phyloP scores from a whole-genome alignment of 1,140 invertebrate species.

The Gonatopus flavifemur region DNA sequence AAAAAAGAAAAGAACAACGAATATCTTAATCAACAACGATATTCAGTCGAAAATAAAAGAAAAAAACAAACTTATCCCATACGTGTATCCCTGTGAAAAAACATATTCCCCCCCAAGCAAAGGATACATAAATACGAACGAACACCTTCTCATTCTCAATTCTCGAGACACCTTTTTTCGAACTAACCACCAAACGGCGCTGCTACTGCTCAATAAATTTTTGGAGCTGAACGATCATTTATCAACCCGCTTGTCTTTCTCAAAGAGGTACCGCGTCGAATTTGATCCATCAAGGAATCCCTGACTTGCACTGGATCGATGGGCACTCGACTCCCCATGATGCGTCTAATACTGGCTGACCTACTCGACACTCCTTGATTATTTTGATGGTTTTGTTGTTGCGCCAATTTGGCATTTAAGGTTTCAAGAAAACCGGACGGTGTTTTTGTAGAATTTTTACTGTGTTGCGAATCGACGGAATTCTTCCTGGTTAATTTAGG shows the following conservation, averaged over 20 bases:
- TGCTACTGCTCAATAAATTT: slow-evolving; percentile 61
- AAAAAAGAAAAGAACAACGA: too few relatives aligned
- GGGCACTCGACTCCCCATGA: slow-evolving; percentile 57
- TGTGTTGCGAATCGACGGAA: slow-evolving; percentile 30
- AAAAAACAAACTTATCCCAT: too few relatives aligned
- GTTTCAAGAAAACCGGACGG: slow-evolving; percentile 70
- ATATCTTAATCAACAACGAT: too few relatives aligned
- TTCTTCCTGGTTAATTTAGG: slow-evolving; percentile 43
- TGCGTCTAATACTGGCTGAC: slow-evolving; percentile 71
- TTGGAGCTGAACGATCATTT: slow-evolving; percentile 68
- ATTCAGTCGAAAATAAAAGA: too few relatives aligned
- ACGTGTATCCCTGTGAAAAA: too few relatives aligned
- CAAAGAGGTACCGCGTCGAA: slow-evolving; percentile 79
- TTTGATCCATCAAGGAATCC: slow-evolving; percentile 85
- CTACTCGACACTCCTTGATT: slow-evolving; percentile 64
- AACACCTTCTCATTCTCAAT: too few relatives aligned
- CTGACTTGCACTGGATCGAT: slow-evolving; percentile 62
- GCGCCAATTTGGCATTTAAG: slow-evolving; percentile 73
- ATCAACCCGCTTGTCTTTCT: slow-evolving; percentile 67
- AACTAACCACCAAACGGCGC: too few relatives aligned
- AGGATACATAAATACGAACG: too few relatives aligned
- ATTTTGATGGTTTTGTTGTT: slow-evolving; percentile 50
- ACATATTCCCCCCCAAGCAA: too few relatives aligned
- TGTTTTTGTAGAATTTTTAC: slow-evolving; percentile 47
- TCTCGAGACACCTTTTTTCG: too few relatives aligned